A percentile compares a stretch with the other conserved stretches of the same genome.
Evolutionary conservation across 2,797 vertebrate genomes (phyloP).

Genomic region (Peromyscus nudipes): DNA sequence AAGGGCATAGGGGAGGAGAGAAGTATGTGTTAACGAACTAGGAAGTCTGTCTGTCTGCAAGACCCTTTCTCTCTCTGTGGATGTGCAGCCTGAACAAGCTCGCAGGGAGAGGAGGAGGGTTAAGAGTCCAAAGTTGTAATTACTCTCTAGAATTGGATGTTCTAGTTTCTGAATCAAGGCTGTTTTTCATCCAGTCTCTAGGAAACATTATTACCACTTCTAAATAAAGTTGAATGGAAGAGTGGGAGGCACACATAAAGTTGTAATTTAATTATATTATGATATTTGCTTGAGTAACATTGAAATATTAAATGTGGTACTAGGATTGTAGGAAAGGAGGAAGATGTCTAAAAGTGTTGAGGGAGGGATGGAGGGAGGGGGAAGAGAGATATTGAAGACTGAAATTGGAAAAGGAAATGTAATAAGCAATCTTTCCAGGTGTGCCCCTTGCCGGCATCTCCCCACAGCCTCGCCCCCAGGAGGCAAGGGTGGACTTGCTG

Average conservation of each 20-base stretch:
- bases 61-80: neutral
- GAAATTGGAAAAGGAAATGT: neutral
- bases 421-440: neutral
- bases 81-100: neutral
- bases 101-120: neutral
- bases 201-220: constrained; percentile 2
- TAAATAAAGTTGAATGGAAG: constrained; percentile 16
- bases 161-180: constrained; percentile 56
- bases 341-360: neutral
- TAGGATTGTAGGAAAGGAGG: constrained; percentile 35
- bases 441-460: no score
- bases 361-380: neutral
- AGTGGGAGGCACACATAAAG: constrained; percentile 36
- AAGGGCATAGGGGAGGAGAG: neutral
- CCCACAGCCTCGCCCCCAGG: neutral
- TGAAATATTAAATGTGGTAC: neutral
- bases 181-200: constrained; percentile 39
- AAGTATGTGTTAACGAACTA: neutral
- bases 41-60: neutral
- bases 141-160: constrained; percentile 27
- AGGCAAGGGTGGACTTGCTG: neutral
- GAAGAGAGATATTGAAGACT: neutral
- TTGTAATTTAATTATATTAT: constrained; percentile 55
- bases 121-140: constrained; percentile 55
- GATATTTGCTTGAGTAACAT: constrained; percentile 38